A percentile compares a stretch with the other conserved stretches of the same genome.
Evolutionary conservation across 2,888 invertebrate species (phyloP).

Genomic region (Lochmaea capreae): DNA sequence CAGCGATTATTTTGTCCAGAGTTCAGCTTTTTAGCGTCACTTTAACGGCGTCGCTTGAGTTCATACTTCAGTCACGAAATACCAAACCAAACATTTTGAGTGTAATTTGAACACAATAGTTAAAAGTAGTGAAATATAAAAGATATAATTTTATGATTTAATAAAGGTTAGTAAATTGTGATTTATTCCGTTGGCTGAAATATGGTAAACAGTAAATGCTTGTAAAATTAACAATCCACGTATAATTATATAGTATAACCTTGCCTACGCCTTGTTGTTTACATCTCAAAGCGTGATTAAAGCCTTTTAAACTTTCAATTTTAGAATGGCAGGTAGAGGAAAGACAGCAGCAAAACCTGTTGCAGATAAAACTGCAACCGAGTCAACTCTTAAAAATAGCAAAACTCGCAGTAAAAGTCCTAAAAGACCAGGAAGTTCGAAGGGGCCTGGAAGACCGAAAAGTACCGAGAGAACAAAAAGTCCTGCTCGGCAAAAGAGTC

Average conservation of each 20-base stretch:
- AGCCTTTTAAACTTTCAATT: conserved; percentile 18
- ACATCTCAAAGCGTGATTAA: conserved; percentile 38
- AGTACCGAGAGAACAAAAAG: conserved; percentile 55
- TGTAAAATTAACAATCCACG: conserved; percentile 14
- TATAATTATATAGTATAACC: conserved; percentile 31
- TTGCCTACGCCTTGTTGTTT: conserved; percentile 40
- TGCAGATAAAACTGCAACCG: conserved; percentile 13
- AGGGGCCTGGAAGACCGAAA: conserved; percentile 46
- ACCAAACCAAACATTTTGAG: background rate
- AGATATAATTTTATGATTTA: background rate
- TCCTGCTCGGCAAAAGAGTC: conserved; percentile 54
- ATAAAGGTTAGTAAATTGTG: conserved; percentile 11
- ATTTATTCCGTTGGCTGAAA: background rate
- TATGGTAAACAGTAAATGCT: background rate
- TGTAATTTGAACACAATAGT: background rate
- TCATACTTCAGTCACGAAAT: conserved; percentile 8
- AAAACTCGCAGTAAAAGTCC: conserved; percentile 40
- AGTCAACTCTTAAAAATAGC: conserved; percentile 34
- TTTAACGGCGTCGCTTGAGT: conserved; percentile 42
- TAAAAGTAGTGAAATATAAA: background rate
- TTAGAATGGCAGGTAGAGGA: conserved; percentile 44
- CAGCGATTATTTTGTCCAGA: conserved; percentile 20
- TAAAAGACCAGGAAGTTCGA: conserved; percentile 42
- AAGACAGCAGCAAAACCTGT: conserved; percentile 30
- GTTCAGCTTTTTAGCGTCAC: conserved; percentile 35